These are phyloP conservation scores for Fringilla coelebs DNA, from an alignment of 2,797 vertebrate genomes.

Conservation along the genomic window DNA sequence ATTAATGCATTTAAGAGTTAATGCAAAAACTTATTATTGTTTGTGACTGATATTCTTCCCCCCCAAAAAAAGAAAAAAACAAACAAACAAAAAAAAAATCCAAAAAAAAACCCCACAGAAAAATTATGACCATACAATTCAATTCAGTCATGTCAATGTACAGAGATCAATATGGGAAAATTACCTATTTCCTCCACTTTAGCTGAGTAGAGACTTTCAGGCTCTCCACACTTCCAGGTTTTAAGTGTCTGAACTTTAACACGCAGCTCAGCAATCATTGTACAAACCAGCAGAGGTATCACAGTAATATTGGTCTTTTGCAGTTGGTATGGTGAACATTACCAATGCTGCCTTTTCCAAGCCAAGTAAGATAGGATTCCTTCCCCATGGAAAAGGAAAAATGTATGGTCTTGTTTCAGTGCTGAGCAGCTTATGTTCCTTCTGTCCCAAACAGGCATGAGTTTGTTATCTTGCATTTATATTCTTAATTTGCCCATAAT, in stretches of 20 bases:
- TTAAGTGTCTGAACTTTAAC: background rate
- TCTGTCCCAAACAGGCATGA: background rate
- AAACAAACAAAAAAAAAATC: too few species aligned
- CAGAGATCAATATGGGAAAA: background rate
- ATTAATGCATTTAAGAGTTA: background rate
- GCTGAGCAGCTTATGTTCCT: background rate
- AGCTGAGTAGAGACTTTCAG: background rate
- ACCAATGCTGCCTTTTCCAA: background rate
- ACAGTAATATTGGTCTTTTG: background rate
- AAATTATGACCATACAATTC: background rate
- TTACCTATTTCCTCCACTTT: background rate
- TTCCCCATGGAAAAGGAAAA: background rate
- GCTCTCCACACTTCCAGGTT: background rate
- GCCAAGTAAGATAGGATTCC: background rate
- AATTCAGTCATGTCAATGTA: background rate
- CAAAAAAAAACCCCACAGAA: background rate
- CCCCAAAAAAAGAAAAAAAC: background rate
- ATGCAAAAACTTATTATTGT: background rate
- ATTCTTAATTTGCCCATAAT: conserved; percentile 55
- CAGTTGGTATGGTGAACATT: background rate
- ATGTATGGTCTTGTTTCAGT: background rate
- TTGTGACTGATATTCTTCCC: background rate
- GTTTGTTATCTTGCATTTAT: conserved; percentile 43
- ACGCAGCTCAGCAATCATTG: background rate
- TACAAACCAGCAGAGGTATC: background rate